phyloP scores from a whole-genome alignment of 2,113 vertebrate species.

The Varanus komodoensis region DNA sequence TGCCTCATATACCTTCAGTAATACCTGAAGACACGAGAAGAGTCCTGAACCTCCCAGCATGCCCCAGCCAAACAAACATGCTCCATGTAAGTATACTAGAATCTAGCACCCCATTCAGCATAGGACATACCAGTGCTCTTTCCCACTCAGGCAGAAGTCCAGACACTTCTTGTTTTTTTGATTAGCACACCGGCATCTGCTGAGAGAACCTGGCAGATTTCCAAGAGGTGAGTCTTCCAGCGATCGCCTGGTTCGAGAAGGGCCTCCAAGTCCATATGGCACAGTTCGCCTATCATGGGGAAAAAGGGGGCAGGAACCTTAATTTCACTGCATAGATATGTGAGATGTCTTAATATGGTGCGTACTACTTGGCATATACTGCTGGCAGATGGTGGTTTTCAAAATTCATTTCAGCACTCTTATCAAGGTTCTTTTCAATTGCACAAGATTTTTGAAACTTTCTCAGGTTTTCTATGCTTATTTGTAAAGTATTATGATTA shows the following conservation, averaged over 20 bases:
- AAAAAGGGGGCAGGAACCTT: constrained; percentile 48
- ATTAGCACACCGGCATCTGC: constrained; percentile 84
- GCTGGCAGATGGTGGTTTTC: neutral
- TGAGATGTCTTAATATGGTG: neutral
- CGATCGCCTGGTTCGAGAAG: constrained; percentile 85
- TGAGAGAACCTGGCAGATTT: constrained; percentile 22
- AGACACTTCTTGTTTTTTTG: constrained; percentile 85
- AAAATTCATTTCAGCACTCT: neutral
- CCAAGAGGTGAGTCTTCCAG: constrained; percentile 66
- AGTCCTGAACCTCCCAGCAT: too few relatives aligned
- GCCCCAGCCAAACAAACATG: too few relatives aligned
- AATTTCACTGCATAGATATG: constrained; percentile 17
- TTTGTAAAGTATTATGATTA: fast-evolving
- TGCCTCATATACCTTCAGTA: neutral
- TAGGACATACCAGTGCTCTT: constrained; percentile 74
- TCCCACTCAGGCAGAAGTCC: constrained; percentile 84
- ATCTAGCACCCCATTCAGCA: constrained; percentile 35
- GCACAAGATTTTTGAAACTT: neutral
- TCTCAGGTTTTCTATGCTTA: neutral
- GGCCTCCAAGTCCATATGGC: constrained; percentile 91
- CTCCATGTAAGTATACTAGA: constrained; percentile 27
- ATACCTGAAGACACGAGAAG: constrained; percentile 40
- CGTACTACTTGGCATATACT: too few relatives aligned
- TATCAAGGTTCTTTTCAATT: neutral
- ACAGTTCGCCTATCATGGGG: constrained; percentile 85